Conservation (phyloP, 2,797 vertebrate genomes). For the Mycteria americana region DNA sequence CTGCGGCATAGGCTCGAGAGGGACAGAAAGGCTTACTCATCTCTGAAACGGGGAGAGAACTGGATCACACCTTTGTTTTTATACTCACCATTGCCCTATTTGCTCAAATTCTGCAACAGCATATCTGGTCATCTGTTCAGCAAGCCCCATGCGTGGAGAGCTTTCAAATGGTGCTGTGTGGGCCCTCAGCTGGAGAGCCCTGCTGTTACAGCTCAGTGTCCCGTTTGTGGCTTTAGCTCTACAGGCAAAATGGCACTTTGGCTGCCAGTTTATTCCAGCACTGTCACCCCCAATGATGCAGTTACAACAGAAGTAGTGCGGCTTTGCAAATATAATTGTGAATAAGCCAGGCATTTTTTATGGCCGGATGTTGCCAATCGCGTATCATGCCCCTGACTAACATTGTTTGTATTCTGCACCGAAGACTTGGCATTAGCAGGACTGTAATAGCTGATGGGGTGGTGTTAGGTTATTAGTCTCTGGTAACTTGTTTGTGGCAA, state of each 20-base stretch:
- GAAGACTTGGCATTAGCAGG: neutral
- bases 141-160: neutral
- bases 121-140: neutral
- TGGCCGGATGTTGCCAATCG: neutral
- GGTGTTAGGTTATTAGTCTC: neutral
- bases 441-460: neutral
- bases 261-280: neutral
- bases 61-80: neutral
- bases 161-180: neutral
- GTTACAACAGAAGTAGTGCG: neutral
- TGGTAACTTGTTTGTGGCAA: neutral
- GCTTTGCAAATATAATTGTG: neutral
- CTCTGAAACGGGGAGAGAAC: neutral
- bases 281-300: neutral
- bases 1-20: neutral
- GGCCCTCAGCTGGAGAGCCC: neutral
- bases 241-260: neutral
- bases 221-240: neutral
- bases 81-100: neutral
- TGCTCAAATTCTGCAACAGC: neutral
- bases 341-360: neutral
- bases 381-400: accelerated
- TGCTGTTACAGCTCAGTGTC: neutral
- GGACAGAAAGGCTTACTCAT: neutral
- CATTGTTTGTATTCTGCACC: neutral